phyloP scores from a whole-genome alignment of 2,113 vertebrate species.

The Tetrax tetrax region DNA sequence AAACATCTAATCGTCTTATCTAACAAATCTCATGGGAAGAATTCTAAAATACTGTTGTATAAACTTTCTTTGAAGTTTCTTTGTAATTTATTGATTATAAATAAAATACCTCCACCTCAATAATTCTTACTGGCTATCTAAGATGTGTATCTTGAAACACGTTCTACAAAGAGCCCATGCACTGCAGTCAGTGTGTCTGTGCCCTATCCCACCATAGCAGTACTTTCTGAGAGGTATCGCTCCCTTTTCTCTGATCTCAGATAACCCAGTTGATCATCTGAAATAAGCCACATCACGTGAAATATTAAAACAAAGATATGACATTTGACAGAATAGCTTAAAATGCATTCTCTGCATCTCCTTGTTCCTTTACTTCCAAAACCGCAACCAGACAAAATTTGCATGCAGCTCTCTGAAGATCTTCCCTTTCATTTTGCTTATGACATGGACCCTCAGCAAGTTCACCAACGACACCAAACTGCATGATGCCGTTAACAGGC shows the following conservation, averaged over 20 bases:
- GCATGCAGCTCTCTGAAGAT: conserved; percentile 35
- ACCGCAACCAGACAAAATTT: conserved; percentile 30
- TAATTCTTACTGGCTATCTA: neutral
- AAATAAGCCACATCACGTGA: conserved; percentile 40
- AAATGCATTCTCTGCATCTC: conserved; percentile 1
- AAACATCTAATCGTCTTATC: neutral
- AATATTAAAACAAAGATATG: conserved; percentile 49
- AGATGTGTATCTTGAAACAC: neutral
- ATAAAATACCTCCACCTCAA: neutral
- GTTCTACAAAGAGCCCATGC: neutral
- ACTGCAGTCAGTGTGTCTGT: neutral
- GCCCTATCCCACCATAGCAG: neutral
- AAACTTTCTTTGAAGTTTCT: neutral
- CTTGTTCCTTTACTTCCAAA: conserved; percentile 47
- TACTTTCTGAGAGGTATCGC: neutral
- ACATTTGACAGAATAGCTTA: conserved; percentile 36
- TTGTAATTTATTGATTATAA: neutral
- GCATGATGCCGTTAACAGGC: too few species aligned
- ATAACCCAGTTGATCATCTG: conserved; percentile 53
- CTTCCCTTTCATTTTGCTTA: conserved; percentile 19
- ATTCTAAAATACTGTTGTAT: neutral
- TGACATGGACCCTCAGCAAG: too few species aligned
- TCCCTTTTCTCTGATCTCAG: conserved; percentile 46
- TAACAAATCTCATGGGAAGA: neutral
- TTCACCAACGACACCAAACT: too few species aligned